These are phyloP conservation scores for Acyrthosiphon pisum DNA, from an alignment of 1,140 invertebrate genomes.

Conservation along the genomic window DNA sequence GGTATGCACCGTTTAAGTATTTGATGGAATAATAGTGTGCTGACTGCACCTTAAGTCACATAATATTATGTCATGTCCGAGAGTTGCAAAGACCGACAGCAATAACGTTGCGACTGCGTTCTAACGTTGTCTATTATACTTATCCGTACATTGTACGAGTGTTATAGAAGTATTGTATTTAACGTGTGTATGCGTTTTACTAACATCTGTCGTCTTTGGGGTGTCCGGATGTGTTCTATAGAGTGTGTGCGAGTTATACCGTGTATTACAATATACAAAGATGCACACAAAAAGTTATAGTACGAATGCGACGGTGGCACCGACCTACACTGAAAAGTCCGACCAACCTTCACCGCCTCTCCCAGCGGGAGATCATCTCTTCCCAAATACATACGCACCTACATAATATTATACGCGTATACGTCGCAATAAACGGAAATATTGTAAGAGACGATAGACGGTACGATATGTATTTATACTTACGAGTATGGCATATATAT, in stretches of 20 bases:
- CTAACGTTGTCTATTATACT: not conserved
- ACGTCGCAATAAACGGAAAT: not conserved
- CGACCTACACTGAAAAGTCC: not conserved
- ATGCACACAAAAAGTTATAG: not conserved
- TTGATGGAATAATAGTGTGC: not conserved
- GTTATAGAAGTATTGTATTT: not conserved
- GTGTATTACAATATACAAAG: not conserved
- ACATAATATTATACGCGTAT: not conserved
- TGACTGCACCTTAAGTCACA: not conserved
- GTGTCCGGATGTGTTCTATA: too few relatives aligned
- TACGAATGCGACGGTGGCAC: not conserved
- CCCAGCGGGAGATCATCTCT: not conserved
- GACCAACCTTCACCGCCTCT: too few relatives aligned
- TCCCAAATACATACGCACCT: not conserved
- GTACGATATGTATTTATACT: not conserved
- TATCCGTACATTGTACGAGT: not conserved
- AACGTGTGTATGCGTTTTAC: not conserved
- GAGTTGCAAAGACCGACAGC: not conserved
- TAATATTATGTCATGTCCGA: not conserved
- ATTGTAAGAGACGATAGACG: not conserved
- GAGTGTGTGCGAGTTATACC: not conserved
- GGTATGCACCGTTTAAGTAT: not conserved
- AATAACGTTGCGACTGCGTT: not conserved
- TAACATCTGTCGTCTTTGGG: not conserved
- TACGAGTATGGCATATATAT: too few relatives aligned